Evolutionary conservation across 2,888 invertebrate species (phyloP), one percentile per base, ranked within the genome.

Genomic region (Autographa pulchrina): DNA sequence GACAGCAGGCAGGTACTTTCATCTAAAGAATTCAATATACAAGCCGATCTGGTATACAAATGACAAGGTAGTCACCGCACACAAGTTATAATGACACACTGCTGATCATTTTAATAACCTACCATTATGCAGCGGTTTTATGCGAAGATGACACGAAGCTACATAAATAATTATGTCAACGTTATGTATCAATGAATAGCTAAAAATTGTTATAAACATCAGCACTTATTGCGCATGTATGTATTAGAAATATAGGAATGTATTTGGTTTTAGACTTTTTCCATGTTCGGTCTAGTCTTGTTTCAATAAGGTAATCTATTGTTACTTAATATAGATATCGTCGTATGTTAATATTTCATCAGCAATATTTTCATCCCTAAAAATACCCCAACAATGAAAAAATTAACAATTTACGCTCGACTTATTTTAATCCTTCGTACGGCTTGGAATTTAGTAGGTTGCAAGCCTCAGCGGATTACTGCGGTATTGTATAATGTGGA

Each of bases 401-500:
- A 70, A 77, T 58, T 70, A 68, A 69, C 67, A 70, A 74, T 54
- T 56, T 74, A 65, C 43, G 58, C 61, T 66, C 13, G 70, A 63
- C 63, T 68, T 62, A 77, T 80, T 81, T 72, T 65, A 81, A 81
- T 81, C 77, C 71, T 43, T 72, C 54, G 62, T 62, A 31, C 75
- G 63, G 65, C 76, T 60, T 38, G 16, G 67, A 78, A 73, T 76
- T 75, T 74, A 65, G 74, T 74, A 60, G 64, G 68, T 82, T 68
- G 82, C 74, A 70, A 71, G 67, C 68, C 65, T 65, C 80, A 82
- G 82, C 81, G 71, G 81, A 78, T 82, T 78, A 82, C 68, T 20
- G 66, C 64, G 62, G 66, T 70, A 74, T 74, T 72, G 69, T 75
- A 74, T 82, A 74, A 80, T 78, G 74, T 74, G 59, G 62, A 64